Evolutionary conservation across 2,797 vertebrate species (phyloP).

Genomic region (Sebastes vulpes): DNA sequence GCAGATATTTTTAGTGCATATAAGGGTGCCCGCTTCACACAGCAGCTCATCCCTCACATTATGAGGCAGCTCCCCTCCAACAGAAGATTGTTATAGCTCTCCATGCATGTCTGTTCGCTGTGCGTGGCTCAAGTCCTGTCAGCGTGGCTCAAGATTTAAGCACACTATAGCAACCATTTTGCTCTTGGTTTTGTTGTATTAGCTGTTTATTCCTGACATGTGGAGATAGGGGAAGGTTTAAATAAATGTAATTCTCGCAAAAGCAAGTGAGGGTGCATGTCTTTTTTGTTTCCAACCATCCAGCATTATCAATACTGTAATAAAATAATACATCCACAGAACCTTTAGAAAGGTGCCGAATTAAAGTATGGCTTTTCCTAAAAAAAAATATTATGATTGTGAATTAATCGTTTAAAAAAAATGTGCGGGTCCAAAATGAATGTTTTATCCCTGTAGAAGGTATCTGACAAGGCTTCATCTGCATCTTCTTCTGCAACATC

Average conservation of each 20-base stretch:
- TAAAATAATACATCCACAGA: neutral
- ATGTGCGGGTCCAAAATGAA: no score
- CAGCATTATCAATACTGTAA: neutral
- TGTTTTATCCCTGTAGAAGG: no score
- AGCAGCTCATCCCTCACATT: constrained; percentile 35
- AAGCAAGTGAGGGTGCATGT: neutral
- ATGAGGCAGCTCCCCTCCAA: constrained; percentile 13
- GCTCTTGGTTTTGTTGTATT: neutral
- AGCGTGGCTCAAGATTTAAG: constrained; percentile 17
- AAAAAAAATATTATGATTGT: no score
- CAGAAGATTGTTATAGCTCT: constrained; percentile 27
- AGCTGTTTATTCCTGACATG: constrained; percentile 8
- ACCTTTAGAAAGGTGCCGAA: no score
- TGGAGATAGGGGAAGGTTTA: neutral
- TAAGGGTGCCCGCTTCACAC: constrained; percentile 16
- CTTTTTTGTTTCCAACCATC: neutral
- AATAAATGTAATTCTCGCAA: constrained; percentile 10
- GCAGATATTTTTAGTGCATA: constrained; percentile 67
- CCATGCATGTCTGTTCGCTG: constrained; percentile 4
- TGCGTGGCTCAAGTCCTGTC: constrained; percentile 28
- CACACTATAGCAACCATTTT: constrained; percentile 2
- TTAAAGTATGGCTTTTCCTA: no score
- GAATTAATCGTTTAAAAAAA: no score
- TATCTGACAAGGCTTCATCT: no score
- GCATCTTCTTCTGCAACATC: no score